Evolutionary conservation across 1,140 invertebrate genomes (phyloP), one percentile per base, ranked within the genome.

Genomic region (Drosophila azteca): DNA sequence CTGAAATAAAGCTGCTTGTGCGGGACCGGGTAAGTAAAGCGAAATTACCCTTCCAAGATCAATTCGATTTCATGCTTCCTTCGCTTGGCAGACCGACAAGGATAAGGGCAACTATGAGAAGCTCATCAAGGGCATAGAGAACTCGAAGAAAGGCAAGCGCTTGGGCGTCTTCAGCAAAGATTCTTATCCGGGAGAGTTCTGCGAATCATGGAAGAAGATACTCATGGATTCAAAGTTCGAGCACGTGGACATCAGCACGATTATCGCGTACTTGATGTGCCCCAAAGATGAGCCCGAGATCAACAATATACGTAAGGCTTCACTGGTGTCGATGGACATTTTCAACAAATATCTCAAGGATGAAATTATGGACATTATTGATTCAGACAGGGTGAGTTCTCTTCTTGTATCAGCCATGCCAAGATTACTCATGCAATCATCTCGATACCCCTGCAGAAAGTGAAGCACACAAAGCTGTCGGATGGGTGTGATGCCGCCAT

Each of bases 291-390:
- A 99, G 67, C 91, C 94, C 2, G 99, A 99, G 93, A 93, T 99
- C 31, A 94, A 95, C 24, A 95, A 96, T n/a, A 95, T 99, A 48
- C 99, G 98, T 92, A 98, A 98, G 93, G 98, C 99, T 0, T 97
- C 96, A 80, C 92, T 97, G 79, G 96, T 98, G 6, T 97, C 98
- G 26, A 96, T 97, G 50, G 98, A 99, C 93, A 95, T 99, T 4
- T 99, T 98, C 91, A 97, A 95, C 26, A 99, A 99, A 90, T 99
- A 98, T 93, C 94, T 99, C 6, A 98, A 98, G 92, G 97, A 99
- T 92, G 97, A 99, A 92, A 97, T 99, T 61, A 99, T 99, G 95
- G 98, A 99, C 92, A 98, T 99, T 78, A 98, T 99, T 90, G 99
- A 99, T 94, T 96, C 96, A 6, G 98, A 99, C 90, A 96, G 96